These are phyloP conservation scores for Chromobotia macracanthus DNA, from an alignment of 2,797 vertebrate genomes.

Conservation along the genomic window DNA sequence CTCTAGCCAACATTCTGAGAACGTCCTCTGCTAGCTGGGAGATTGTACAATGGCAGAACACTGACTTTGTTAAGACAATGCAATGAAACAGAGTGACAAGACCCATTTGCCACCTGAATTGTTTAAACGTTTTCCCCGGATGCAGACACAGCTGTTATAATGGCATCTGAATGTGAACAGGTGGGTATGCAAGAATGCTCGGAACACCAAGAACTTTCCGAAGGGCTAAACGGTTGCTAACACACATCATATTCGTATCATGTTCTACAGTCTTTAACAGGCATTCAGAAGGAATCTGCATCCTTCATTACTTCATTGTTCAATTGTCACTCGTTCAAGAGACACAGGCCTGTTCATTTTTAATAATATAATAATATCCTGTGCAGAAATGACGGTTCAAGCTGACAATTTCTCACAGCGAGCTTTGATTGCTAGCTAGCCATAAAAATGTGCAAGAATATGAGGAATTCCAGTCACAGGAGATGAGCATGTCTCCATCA, in stretches of 20 bases:
- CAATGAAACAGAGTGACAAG: neutral
- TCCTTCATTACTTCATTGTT: slow-evolving; percentile 7
- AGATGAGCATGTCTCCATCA: slow-evolving; percentile 11
- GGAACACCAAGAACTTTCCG: neutral
- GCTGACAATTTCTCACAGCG: slow-evolving; percentile 9
- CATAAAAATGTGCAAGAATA: neutral
- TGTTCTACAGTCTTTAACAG: slow-evolving; percentile 5
- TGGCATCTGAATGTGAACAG: slow-evolving; percentile 1
- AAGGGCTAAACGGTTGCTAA: slow-evolving; percentile 12
- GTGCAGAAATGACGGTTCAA: slow-evolving; percentile 23
- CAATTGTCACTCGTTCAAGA: slow-evolving; percentile 1
- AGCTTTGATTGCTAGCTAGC: slow-evolving; percentile 10
- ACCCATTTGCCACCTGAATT: neutral
- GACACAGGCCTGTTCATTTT: neutral
- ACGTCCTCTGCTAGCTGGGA: too few species aligned
- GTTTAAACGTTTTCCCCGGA: neutral
- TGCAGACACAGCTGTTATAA: neutral
- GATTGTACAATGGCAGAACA: too few species aligned
- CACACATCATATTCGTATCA: neutral
- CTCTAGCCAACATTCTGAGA: too few species aligned
- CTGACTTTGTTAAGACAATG: too few species aligned
- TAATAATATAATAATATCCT: too few species aligned
- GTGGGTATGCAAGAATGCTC: neutral
- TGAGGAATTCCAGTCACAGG: slow-evolving; percentile 26
- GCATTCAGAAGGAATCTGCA: neutral